Percentiles rank a stretch among this genome's conserved stretches.
Evolutionary conservation across 2,888 invertebrate genomes (phyloP).

Genomic region (Disparrhopalites patrizii): DNA sequence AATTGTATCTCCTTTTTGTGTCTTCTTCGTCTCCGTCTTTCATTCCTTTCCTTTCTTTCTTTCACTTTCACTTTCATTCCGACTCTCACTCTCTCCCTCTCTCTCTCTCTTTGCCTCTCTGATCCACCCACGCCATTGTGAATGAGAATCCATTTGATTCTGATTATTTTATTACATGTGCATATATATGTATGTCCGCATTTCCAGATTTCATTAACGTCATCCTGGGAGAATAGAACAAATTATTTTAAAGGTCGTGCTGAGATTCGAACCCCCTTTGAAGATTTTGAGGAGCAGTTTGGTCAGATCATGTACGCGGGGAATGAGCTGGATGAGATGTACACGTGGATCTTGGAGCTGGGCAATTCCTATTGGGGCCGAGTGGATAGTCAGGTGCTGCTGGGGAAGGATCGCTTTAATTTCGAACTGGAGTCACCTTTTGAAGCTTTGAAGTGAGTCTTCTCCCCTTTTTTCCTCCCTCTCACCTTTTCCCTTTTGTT

Average conservation of each 20-base stretch:
- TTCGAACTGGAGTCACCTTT: constrained; percentile 44
- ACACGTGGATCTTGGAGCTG: constrained; percentile 41
- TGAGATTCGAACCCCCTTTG: constrained; percentile 52
- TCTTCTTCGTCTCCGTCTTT: too few species aligned
- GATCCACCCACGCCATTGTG: too few species aligned
- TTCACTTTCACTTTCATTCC: too few species aligned
- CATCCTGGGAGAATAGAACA: constrained; percentile 17
- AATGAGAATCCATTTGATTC: too few species aligned
- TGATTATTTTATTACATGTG: too few species aligned
- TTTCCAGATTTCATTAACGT: constrained; percentile 23
- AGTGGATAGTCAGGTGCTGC: constrained; percentile 36
- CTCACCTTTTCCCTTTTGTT: not conserved
- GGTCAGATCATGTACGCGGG: constrained; percentile 42
- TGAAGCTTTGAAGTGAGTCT: constrained; percentile 36
- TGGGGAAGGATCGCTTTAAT: constrained; percentile 38
- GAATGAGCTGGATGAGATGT: constrained; percentile 39
- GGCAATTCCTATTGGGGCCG: constrained; percentile 41
- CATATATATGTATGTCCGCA: too few species aligned
- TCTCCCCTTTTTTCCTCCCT: not conserved
- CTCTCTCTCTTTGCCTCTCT: too few species aligned
- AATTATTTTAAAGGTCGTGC: constrained; percentile 34
- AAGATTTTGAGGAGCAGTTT: constrained; percentile 49
- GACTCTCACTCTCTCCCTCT: too few species aligned
- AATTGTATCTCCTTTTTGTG: too few species aligned
- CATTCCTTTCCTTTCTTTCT: too few species aligned